Evolutionary conservation across 2,888 invertebrate species (phyloP), one percentile per base, ranked within the genome.

Genomic region (Noctua comes): DNA sequence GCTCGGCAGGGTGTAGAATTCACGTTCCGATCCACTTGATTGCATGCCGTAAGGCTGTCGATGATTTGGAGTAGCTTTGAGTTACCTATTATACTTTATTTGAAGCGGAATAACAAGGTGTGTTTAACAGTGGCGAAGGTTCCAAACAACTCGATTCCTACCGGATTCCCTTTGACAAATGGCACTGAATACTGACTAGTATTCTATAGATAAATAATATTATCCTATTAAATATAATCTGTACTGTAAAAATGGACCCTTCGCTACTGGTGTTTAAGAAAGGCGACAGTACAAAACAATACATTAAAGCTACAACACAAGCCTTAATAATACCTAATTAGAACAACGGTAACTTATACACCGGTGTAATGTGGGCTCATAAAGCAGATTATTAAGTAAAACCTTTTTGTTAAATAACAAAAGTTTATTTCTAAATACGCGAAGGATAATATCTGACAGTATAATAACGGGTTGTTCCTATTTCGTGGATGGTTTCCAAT

Each of bases 401-500:
- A 76, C 68, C 65, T 81, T 78, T 81, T 84, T 76, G 48, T 78
- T 79, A 74, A 70, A 83, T 74, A 80, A 81, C 82, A 80, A 88
- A 91, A 90, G 86, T 91, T 91, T 90, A 78, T 90, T 89, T 88
- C 88, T 89, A 90, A 91, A 90, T 89, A 87, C 89, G 89, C 89
- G 85, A 88, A 84, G 89, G 89, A 92, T 93, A 91, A 93, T 93
- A 91, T 92, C 88, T 90, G 90, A 90, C 89, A 87, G 89, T 89
- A 93, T 91, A 91, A 91, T 92, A 91, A 90, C 90, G 90, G 91
- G 89, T 91, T 91, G 91, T 92, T 92, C 90, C 90, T 92, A 93
- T 92, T 93, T 92, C 88, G 88, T 91, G 91, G 92, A 92, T 93
- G 92, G 92, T 90, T 93, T 92, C 91, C 94, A 94, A 95, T 95